A percentile compares a stretch with the other conserved stretches of the same genome.
phyloP scores from a whole-genome alignment of 2,797 vertebrate genomes.

The Philypnodon macrostomus region DNA sequence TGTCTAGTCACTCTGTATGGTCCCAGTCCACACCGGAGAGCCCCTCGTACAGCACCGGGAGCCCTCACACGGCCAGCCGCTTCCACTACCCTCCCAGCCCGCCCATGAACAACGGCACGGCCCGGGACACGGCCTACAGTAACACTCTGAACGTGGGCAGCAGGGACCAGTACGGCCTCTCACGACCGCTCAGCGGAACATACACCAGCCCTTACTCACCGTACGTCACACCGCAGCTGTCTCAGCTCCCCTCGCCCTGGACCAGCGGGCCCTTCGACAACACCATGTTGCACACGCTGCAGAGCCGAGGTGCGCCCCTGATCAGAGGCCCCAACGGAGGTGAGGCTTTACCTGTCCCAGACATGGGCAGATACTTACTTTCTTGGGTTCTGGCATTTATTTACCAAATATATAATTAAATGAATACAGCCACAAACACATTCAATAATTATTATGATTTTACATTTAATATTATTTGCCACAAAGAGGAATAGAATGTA shows the following conservation, averaged over 20 bases:
- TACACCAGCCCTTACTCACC: constrained; percentile 88
- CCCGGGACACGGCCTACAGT: constrained; percentile 82
- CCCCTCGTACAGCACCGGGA: constrained; percentile 85
- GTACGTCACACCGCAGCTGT: constrained; percentile 86
- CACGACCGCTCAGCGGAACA: constrained; percentile 85
- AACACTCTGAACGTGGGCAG: constrained; percentile 80
- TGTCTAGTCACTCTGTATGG: constrained; percentile 87
- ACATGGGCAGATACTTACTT: not conserved
- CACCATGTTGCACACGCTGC: constrained; percentile 92
- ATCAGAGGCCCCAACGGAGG: constrained; percentile 89
- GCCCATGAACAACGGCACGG: constrained; percentile 85
- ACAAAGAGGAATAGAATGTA: no score
- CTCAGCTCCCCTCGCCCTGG: constrained; percentile 90
- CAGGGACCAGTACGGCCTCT: constrained; percentile 89
- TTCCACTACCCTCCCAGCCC: constrained; percentile 93
- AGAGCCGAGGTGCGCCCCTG: constrained; percentile 84
- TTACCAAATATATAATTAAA: no score
- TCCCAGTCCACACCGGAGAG: constrained; percentile 89
- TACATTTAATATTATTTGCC: no score
- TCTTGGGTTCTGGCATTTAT: not conserved
- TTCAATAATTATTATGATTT: no score
- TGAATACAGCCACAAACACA: no score
- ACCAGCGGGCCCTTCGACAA: constrained; percentile 88
- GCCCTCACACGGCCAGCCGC: constrained; percentile 85
- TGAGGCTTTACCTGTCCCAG: constrained; percentile 54